phyloP scores from a whole-genome alignment of 2,797 vertebrate species.

The Girardinus metallicus region DNA sequence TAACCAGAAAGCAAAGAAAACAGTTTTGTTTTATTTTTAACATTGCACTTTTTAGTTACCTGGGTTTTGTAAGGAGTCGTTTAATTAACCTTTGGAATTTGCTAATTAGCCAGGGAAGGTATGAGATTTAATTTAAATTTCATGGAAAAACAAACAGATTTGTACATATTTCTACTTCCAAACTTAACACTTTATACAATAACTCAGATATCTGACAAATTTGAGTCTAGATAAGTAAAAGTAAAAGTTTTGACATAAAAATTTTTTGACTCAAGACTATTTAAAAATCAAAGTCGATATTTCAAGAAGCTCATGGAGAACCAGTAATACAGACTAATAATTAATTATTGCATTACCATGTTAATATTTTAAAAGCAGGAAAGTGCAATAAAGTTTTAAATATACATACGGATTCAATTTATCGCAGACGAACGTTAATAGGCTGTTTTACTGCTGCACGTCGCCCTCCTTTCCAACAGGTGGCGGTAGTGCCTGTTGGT shows the following conservation, averaged over 20 bases:
- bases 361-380: neutral
- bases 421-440: neutral
- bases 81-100: neutral
- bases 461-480: neutral
- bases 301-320: neutral
- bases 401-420: neutral
- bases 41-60: neutral
- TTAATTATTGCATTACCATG: neutral
- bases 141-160: neutral
- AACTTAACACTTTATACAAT: neutral
- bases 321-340: neutral
- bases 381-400: neutral
- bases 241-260: neutral
- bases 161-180: neutral
- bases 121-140: neutral
- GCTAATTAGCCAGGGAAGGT: neutral
- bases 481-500: neutral
- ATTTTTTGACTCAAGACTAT: neutral
- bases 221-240: neutral
- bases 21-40: neutral
- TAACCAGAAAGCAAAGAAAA: neutral
- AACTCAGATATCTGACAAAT: too few relatives aligned
- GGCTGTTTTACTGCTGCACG: neutral
- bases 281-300: neutral
- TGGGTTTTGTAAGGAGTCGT: neutral